Base-by-base conservation (phyloP, 1,140 invertebrate genomes). In the Nylanderia fulva region DNA sequence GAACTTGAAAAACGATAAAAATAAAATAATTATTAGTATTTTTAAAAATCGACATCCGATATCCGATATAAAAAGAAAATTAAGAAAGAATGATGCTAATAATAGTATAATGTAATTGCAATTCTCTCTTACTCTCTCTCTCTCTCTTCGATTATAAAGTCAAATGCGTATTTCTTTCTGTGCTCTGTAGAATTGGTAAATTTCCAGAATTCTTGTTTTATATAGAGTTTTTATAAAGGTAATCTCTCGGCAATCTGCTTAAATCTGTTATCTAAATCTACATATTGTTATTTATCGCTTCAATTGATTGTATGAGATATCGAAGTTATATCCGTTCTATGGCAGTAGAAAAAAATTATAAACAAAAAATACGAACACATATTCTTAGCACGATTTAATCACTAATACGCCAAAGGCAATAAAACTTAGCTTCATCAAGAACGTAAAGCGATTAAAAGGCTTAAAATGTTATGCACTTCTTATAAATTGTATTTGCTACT, bases 201-300 rank as follows among this genome's bases (percentile, higher is more conserved):
- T 89, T 86, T 89, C 87, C 88, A 86, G 61, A 80, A 33, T 63
- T 21, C 11, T 33, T 52, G 0, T 27, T 58, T 60, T 66, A n/a
- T 48, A 48, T 24, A 79, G 29, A 33, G 29, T 33, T n/a, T n/a
- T 68, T 86, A 29, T 56, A 11, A 66, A 52, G n/a, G 54, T 54
- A 74, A 88, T 89, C 66, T 56, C n/a, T 72, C 52, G 64, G 58
- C 76, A 61, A 71, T 69, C 82, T 85, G 36, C 27, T 85, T 58
- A 52, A 54, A 84, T 84, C 58, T 75, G 18, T 61, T 61, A 29
- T 63, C 29, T 63, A 85, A 82, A 52, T 82, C 27, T 71, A 52
- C 13, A 58, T 24, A 76, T 69, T 48, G 13, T 82, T 72, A 27
- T 7, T 80, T 85, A 80, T 85, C 84, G 45, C 64, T 58, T 45